A percentile compares a stretch with the other conserved stretches of the same genome.
These are phyloP conservation scores for Diaprepes abbreviatus DNA, from an alignment of 2,888 invertebrate genomes.

Conservation along the genomic window DNA sequence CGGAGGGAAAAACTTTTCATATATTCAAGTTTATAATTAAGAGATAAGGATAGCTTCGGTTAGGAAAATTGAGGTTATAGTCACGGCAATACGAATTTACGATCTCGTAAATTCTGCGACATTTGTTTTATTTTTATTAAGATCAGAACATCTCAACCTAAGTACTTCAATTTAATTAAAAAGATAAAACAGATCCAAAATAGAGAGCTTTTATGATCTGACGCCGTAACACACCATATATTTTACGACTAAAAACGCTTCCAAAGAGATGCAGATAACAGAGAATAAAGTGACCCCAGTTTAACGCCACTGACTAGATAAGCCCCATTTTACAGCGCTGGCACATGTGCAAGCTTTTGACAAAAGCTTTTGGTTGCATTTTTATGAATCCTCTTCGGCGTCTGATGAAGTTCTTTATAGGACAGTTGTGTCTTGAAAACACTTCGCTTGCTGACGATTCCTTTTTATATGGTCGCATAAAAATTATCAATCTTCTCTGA, in stretches of 20 bases:
- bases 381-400: conserved; percentile 56
- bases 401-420: conserved; percentile 60
- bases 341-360: conserved; percentile 56
- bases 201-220: conserved; percentile 32
- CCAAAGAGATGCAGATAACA: conserved; percentile 42
- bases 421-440: conserved; percentile 51
- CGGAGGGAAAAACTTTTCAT: no score
- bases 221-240: conserved; percentile 37
- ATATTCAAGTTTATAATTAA: no score
- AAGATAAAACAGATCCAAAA: conserved; percentile 29
- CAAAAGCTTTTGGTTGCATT: conserved; percentile 58
- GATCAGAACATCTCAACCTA: conserved; percentile 37
- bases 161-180: conserved; percentile 46
- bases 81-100: conserved; percentile 23
- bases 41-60: no score
- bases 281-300: conserved; percentile 38
- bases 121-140: conserved; percentile 8
- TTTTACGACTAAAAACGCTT: conserved; percentile 36
- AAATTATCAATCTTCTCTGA: conserved; percentile 58
- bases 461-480: conserved; percentile 62
- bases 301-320: conserved; percentile 33
- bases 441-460: conserved; percentile 51
- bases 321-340: conserved; percentile 52
- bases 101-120: conserved; percentile 24
- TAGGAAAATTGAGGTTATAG: no score